Conservation (phyloP, 2,888 invertebrate genomes). For the Lysandra bellargus region DNA sequence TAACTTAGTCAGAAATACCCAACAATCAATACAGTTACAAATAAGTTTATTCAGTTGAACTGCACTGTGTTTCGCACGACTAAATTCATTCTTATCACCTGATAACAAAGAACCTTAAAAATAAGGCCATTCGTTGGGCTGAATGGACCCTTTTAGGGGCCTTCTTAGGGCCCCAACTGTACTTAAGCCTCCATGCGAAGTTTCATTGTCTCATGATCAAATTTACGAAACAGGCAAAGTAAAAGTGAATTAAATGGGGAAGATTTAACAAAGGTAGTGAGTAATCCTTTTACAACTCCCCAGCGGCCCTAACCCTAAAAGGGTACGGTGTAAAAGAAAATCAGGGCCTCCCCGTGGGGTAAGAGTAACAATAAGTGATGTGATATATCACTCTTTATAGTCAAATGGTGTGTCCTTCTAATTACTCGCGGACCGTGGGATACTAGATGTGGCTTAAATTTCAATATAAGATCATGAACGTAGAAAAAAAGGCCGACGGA, state of each 20-base stretch:
- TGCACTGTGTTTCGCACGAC: not conserved
- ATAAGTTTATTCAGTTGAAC: not conserved
- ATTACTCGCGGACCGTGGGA: not conserved
- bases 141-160: not conserved
- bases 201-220: not conserved
- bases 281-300: constrained; percentile 39
- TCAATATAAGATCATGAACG: not conserved
- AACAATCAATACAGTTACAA: not conserved
- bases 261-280: constrained; percentile 32
- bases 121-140: not conserved
- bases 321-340: constrained; percentile 42
- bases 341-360: constrained; percentile 25
- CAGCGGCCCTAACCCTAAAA: constrained; percentile 41
- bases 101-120: not conserved
- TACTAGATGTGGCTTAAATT: not conserved
- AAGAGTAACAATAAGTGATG: not conserved
- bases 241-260: constrained; percentile 27
- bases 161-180: not conserved
- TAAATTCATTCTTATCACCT: not conserved
- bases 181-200: not conserved
- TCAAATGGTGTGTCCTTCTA: not conserved
- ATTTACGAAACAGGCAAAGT: constrained; percentile 2
- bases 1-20: not conserved
- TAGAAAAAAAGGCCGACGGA: no score
- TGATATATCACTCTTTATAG: not conserved